Conservation (phyloP, 2,888 invertebrate species). For the Caenorhabditis afra region DNA sequence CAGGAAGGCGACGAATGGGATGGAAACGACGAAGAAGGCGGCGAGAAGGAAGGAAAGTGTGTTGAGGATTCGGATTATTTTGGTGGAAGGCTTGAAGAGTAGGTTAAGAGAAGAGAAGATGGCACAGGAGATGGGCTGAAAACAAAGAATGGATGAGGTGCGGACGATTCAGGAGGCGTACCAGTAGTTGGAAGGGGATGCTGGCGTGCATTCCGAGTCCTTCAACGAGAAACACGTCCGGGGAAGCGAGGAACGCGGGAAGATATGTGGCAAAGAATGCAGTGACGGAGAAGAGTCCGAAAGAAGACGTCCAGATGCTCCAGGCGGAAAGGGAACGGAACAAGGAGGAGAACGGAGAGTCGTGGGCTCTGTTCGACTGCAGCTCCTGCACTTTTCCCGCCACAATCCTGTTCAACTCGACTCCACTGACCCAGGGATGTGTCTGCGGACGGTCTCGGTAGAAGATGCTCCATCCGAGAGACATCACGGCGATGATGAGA, state of each 20-base stretch:
- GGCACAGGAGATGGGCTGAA: constrained; percentile 60
- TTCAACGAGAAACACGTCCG: constrained; percentile 64
- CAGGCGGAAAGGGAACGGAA: constrained; percentile 73
- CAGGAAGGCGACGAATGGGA: constrained; percentile 49
- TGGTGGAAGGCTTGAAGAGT: constrained; percentile 53
- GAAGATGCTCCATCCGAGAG: constrained; percentile 70
- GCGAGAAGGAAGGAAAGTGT: constrained; percentile 64
- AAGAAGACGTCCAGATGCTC: constrained; percentile 70
- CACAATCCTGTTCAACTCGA: constrained; percentile 74
- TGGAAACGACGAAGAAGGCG: constrained; percentile 61
- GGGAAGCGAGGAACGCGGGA: constrained; percentile 68
- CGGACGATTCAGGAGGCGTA: constrained; percentile 19
- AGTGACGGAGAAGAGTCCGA: constrained; percentile 71
- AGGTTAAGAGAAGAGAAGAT: constrained; percentile 42
- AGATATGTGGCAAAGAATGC: constrained; percentile 69
- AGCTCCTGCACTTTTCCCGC: constrained; percentile 74
- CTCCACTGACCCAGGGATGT: constrained; percentile 76
- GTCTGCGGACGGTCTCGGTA: constrained; percentile 74
- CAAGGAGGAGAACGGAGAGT: constrained; percentile 53
- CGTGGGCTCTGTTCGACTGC: constrained; percentile 52
- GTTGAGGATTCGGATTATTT: constrained; percentile 71
- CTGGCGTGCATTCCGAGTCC: constrained; percentile 56
- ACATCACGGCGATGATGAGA: constrained; percentile 15
- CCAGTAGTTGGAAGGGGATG: constrained; percentile 61
- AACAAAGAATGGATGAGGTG: constrained; percentile 4